phyloP scores from a whole-genome alignment of 2,113 vertebrate genomes.

The Phaethornis superciliosus region DNA sequence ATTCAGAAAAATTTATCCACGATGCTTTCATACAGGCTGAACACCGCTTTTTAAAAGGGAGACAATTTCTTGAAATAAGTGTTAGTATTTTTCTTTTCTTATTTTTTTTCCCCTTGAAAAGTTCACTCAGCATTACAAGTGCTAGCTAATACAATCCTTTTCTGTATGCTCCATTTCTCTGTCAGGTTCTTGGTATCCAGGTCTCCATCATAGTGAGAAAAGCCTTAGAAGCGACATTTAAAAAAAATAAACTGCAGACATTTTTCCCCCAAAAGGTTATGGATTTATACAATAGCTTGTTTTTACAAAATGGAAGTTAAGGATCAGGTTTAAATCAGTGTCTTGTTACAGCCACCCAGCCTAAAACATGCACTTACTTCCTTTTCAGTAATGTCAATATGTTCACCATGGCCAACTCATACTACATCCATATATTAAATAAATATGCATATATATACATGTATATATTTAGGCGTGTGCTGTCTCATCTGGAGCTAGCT shows the following conservation, averaged over 20 bases:
- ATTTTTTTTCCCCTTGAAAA: not conserved
- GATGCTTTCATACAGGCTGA: not conserved
- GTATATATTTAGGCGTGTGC: not conserved
- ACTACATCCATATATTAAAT: not conserved
- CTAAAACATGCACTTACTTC: not conserved
- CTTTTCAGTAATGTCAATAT: not conserved
- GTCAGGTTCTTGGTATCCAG: not conserved
- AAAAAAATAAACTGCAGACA: not conserved
- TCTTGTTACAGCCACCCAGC: constrained; percentile 4
- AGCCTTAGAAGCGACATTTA: not conserved
- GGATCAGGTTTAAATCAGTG: not conserved
- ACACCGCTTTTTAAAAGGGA: not conserved
- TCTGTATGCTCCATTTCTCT: not conserved
- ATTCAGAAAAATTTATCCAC: not conserved
- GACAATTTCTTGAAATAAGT: not conserved
- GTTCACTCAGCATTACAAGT: not conserved
- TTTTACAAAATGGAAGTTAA: not conserved
- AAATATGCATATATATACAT: not conserved
- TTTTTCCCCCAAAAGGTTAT: not conserved
- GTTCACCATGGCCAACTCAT: not conserved
- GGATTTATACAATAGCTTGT: not conserved
- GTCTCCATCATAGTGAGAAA: not conserved
- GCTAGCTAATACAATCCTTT: not conserved
- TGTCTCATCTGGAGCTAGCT: not conserved
- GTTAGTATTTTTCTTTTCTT: not conserved